Evolutionary conservation across 1,140 invertebrate species (phyloP), one percentile per base, ranked within the genome.

Genomic region (Diprion similis): DNA sequence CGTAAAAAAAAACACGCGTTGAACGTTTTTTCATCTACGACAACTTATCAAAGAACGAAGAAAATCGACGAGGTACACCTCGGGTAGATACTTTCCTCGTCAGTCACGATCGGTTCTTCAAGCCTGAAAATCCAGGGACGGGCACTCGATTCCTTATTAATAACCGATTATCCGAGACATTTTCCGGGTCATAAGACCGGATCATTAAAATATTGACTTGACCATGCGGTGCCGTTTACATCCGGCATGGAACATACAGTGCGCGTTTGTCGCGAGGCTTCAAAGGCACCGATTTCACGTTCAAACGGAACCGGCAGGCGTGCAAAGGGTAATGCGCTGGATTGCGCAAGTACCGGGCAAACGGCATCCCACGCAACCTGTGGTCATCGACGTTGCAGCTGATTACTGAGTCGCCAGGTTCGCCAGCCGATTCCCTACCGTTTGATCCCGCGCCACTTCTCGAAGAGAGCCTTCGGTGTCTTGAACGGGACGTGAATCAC

Each of bases 121-220:
- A 77, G 74, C 75, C 74, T 47, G 24, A 46, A 65, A 79, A 83
- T 83, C 77, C 73, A 77, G 79, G 6, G 24, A 37, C 78, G 75
- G 77, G 73, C 73, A 78, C 73, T 79, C 69, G 73, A 70, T 75
- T 72, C 69, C 73, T 75, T 81, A 81, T 82, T 83, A 84, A 84
- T 80, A 80, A 82, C 77, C 76, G 76, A 82, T 82, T 78, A 82
- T 82, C 76, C 71, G 71, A 67, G 71, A 78, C 75, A 82, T 83
- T 83, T 82, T 81, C 81, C 80, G 71, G 76, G 73, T 79, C 80
- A 82, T 82, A 80, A 78, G 78, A 74, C 13, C 75, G 73, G 70
- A 68, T 73, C 71, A 68, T 72, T 37, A 37, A 37, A 37, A 37
- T 37, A 37, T 37, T 37, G 24, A 37, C 24, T 37, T 6, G 6